These are phyloP conservation scores for Anolis sagrei DNA, from an alignment of 2,113 vertebrate species.

Conservation along the genomic window DNA sequence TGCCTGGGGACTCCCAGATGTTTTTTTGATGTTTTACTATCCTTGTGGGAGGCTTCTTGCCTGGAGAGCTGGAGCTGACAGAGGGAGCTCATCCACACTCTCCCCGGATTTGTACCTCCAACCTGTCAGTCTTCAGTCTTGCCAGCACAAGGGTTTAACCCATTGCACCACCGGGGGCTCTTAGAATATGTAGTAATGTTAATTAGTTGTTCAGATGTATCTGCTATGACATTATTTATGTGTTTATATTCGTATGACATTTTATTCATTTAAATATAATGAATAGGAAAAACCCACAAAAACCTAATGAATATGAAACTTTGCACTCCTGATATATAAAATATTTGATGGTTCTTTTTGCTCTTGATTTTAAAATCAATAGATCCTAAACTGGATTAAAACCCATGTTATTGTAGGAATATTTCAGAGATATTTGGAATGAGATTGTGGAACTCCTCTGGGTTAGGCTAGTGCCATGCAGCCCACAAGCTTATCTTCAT, in stretches of 20 bases:
- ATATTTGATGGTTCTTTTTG: conserved; percentile 7
- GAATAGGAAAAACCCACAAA: no score
- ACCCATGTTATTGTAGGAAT: conserved; percentile 31
- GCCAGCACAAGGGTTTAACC: no score
- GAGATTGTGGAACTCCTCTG: not conserved
- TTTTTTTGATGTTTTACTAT: no score
- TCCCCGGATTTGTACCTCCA: no score
- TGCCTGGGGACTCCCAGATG: no score
- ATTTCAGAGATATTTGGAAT: conserved; percentile 25
- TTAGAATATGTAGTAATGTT: not conserved
- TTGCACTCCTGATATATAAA: not conserved
- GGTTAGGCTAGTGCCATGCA: no score
- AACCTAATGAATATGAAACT: conserved; percentile 6
- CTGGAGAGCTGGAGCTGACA: no score
- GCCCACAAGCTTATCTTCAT: not conserved
- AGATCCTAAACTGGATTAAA: conserved; percentile 29
- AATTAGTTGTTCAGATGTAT: not conserved
- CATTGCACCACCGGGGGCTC: no score
- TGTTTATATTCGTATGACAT: not conserved
- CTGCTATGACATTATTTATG: not conserved
- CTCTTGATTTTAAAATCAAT: conserved; percentile 27
- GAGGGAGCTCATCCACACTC: no score
- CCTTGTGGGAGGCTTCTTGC: no score
- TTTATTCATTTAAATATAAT: conserved; percentile 4
- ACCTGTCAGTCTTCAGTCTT: no score